Percentiles rank a stretch among this genome's conserved stretches.
phyloP scores from a whole-genome alignment of 2,113 vertebrate genomes.

The Oenanthe oenanthe region DNA sequence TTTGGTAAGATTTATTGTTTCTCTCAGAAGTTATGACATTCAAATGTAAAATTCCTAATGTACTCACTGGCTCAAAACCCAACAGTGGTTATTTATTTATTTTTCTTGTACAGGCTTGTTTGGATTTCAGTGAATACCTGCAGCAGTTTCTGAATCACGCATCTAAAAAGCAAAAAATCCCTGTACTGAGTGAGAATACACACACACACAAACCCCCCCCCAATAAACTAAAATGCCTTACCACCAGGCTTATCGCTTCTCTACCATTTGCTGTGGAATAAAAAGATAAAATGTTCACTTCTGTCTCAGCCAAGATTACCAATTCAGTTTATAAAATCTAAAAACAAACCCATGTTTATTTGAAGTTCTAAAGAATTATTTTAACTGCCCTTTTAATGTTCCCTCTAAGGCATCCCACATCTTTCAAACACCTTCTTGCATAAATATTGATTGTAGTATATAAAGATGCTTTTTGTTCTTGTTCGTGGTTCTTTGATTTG shows the following conservation, averaged over 20 bases:
- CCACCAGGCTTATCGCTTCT: background rate
- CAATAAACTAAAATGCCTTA: background rate
- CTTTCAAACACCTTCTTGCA: background rate
- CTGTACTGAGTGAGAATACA: background rate
- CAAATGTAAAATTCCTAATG: background rate
- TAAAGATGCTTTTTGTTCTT: background rate
- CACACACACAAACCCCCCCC: accelerated
- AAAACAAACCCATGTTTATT: background rate
- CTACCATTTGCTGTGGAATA: background rate
- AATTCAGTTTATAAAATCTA: background rate
- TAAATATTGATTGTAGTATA: background rate
- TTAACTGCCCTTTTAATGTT: background rate
- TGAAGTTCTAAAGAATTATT: conserved; percentile 20
- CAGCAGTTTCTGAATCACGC: background rate
- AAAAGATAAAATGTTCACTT: background rate
- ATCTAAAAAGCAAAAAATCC: background rate
- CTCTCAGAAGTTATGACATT: background rate
- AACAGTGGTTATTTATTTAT: background rate
- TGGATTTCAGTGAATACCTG: background rate
- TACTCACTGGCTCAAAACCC: background rate
- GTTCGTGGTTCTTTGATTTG: background rate
- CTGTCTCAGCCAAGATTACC: background rate
- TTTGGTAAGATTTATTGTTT: background rate
- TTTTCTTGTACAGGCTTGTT: background rate
- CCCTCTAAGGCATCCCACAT: background rate